A percentile compares a stretch with the other conserved stretches of the same genome.
Evolutionary conservation across 53 echinoderm and acorn worm genomes (phyloP).

Genomic region (Arbacia lixula): DNA sequence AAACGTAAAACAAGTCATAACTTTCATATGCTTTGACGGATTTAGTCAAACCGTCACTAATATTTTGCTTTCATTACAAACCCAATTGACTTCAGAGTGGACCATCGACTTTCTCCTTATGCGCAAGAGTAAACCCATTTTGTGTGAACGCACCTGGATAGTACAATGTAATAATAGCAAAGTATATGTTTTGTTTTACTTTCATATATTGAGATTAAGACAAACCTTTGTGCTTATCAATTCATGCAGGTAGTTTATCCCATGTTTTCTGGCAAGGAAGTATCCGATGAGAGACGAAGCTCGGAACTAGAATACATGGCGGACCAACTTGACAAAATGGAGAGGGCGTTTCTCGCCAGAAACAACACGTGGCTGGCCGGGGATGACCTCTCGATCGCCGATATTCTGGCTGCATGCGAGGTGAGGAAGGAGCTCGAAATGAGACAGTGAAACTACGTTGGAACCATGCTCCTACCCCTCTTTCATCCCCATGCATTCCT

Average conservation of each 20-base stretch:
- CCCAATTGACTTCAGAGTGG: no score
- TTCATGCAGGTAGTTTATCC: slow-evolving; percentile 21
- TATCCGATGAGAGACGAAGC: background rate
- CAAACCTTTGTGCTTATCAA: no score
- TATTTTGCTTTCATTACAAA: no score
- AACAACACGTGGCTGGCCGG: slow-evolving; percentile 65
- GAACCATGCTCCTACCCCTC: background rate
- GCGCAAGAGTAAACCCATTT: no score
- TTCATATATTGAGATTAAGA: no score
- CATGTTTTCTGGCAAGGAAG: slow-evolving; percentile 7
- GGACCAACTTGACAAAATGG: slow-evolving; percentile 24
- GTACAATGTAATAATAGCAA: no score
- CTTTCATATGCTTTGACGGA: no score
- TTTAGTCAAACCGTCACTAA: no score
- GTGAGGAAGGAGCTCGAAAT: slow-evolving; percentile 4
- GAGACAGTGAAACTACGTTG: background rate
- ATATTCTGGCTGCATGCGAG: slow-evolving; percentile 63
- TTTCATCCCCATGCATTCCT: background rate
- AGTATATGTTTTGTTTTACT: no score
- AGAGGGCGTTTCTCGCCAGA: slow-evolving; percentile 65
- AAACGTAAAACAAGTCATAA: no score
- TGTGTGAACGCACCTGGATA: no score
- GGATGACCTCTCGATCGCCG: slow-evolving; percentile 72
- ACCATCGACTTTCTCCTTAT: no score
- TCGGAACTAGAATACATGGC: background rate